These are phyloP conservation scores for Cynocephalus volans DNA, from an alignment of 2,113 vertebrate species.

Conservation along the genomic window DNA sequence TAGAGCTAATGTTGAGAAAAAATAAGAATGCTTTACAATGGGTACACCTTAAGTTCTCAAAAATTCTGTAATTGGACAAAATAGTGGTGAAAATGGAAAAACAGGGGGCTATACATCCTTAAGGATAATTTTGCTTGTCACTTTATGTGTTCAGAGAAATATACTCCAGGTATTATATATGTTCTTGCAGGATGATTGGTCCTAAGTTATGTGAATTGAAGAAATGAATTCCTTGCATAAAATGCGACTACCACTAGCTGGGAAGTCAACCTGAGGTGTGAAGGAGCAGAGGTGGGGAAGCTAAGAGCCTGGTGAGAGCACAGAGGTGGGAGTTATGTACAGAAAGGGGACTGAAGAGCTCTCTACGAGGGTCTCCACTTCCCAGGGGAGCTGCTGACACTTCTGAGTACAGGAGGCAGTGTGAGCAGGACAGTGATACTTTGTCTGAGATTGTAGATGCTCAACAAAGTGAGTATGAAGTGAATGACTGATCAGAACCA, in stretches of 20 bases:
- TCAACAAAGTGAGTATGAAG: neutral
- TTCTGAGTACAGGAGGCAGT: neutral
- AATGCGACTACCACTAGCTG: neutral
- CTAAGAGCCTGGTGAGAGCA: neutral
- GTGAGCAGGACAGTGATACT: neutral
- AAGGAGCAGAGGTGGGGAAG: neutral
- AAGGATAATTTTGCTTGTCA: neutral
- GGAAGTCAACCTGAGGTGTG: too few species aligned
- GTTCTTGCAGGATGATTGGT: neutral
- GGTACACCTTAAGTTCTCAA: neutral
- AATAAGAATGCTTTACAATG: neutral
- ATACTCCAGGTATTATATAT: neutral
- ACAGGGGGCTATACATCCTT: neutral
- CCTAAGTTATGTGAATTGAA: neutral
- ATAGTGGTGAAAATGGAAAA: neutral
- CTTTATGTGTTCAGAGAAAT: neutral
- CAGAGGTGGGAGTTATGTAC: too few species aligned
- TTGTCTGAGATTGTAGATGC: neutral
- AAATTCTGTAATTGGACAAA: neutral
- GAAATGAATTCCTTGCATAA: neutral
- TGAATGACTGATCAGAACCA: neutral
- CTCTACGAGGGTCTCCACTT: rapidly evolving
- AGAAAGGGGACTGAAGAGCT: neutral
- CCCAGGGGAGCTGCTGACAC: rapidly evolving
- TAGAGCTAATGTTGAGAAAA: neutral